Percentiles rank a stretch among this genome's conserved stretches.
Conservation (phyloP, 1,140 invertebrate genomes). For the Doryteuthis pealeii region DNA sequence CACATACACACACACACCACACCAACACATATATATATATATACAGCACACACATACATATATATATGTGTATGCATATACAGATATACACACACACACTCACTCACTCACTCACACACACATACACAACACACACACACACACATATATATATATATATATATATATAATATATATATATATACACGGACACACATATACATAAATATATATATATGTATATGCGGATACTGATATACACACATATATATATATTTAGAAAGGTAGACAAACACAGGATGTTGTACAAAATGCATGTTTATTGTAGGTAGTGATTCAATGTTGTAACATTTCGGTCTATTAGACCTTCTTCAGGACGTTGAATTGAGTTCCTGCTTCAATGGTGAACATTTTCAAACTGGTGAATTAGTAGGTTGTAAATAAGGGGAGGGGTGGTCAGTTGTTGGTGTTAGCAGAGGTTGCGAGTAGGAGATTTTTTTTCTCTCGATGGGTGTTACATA, state of each 20-base stretch:
- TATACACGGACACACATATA: not conserved
- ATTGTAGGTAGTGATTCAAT: no score
- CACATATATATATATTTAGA: not conserved
- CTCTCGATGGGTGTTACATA: no score
- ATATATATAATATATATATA: constrained; percentile 1
- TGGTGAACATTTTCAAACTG: no score
- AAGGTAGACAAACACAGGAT: no score
- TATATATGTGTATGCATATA: not conserved
- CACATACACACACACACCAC: not conserved
- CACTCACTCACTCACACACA: not conserved
- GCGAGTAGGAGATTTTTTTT: no score
- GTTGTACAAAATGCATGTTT: no score
- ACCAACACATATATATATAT: not conserved
- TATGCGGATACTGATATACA: not conserved
- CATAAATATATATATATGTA: constrained; percentile 1
- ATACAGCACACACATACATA: not conserved
- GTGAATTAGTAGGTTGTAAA: no score
- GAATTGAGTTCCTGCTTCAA: no score
- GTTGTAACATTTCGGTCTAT: no score
- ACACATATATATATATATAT: not conserved
- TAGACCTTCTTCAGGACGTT: no score
- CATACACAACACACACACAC: not conserved
- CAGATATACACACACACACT: not conserved
- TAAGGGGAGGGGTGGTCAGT: no score
- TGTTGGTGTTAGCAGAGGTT: no score